Evolutionary conservation across 2,113 vertebrate species (phyloP).

Genomic region (Neofelis nebulosa): DNA sequence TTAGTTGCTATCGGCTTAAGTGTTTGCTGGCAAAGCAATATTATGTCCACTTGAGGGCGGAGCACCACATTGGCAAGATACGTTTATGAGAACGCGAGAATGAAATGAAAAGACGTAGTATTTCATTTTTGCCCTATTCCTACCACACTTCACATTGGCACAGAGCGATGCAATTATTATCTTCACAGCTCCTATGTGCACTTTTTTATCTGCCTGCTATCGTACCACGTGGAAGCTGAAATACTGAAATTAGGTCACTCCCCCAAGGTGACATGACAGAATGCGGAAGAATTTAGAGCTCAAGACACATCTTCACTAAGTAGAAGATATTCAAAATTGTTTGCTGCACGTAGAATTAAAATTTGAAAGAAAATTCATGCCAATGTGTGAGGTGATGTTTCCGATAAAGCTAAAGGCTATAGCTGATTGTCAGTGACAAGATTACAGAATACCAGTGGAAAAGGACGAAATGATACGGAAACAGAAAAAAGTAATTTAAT

Average conservation of each 20-base stretch:
- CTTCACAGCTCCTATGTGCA: background rate
- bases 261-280: background rate
- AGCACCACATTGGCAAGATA: background rate
- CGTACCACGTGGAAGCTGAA: background rate
- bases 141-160: background rate
- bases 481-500: background rate
- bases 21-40: background rate
- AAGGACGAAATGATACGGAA: background rate
- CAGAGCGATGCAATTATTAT: background rate
- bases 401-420: background rate
- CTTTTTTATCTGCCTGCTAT: background rate
- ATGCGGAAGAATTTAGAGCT: background rate
- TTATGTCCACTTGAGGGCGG: background rate
- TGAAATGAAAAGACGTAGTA: background rate
- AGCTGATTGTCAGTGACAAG: background rate
- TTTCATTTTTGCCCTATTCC: background rate
- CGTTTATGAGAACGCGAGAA: background rate
- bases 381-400: background rate
- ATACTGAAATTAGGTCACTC: background rate
- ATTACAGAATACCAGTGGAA: background rate
- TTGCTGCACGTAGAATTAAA: background rate
- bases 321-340: background rate
- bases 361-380: background rate
- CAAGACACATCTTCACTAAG: background rate
- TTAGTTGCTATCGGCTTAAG: background rate